Base-by-base conservation (phyloP, 2,888 invertebrate genomes). In the Drosophila austrosaltans region DNA sequence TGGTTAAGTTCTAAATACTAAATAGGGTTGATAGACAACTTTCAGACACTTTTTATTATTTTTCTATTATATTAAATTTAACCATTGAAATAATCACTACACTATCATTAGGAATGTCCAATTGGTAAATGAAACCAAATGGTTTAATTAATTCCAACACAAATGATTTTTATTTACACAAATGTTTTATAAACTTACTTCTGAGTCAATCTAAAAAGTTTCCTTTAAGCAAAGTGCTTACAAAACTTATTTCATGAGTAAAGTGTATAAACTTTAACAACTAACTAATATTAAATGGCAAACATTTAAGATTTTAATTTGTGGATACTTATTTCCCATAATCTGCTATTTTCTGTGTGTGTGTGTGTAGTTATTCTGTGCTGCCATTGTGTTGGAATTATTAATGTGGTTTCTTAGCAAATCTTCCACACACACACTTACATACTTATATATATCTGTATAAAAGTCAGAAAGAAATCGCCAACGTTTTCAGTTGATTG, bases 401-500 rank as follows among this genome's bases (percentile, higher is more conserved):
- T 72, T 72, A 73, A 72, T 72, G 72, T 66, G 66, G 66, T 40
- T 62, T 58, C 72, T 59, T 72, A 72, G 61, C 61, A 53, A 65
- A 72, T 60, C 72, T 56, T 59, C 63, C 58, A 60, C 25, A 8
- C 58, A 57, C 63, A 56, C 36, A 30, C 64, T 57, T 59, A 71
- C 64, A 59, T 28, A 44, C 73, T 10, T 36, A 36, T 10, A 36
- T 44, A 71, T 59, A 57, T 28, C 44, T 71, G 58, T 70, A 76
- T 73, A 73, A 75, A 75, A 74, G 79, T 81, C 75, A 70, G 16
- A 39, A 53, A 57, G 58, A 61, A 86, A 76, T 79, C 67, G 79
- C 72, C 72, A 82, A 79, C 82, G 74, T 77, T 85, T 85, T 76
- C 78, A 84, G 82, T 85, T 84, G 82, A 87, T 82, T 85, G 87